Evolutionary conservation across 2,113 vertebrate genomes (phyloP).

Genomic region (Scomber japonicus): DNA sequence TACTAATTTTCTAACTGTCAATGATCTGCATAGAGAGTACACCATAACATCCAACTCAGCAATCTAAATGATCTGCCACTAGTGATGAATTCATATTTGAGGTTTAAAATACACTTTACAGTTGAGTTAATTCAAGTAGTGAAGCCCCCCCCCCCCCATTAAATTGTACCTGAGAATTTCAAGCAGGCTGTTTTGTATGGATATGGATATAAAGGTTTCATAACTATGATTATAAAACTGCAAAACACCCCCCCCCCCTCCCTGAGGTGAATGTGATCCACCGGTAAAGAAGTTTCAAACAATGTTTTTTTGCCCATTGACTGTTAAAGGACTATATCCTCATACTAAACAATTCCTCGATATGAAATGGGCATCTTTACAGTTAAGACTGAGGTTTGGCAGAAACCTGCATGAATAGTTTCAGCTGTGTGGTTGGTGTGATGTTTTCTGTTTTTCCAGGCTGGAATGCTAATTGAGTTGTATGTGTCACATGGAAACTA

Average conservation of each 20-base stretch:
- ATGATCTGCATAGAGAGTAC: neutral
- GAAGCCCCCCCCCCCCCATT: too few relatives aligned
- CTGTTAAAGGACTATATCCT: constrained; percentile 23
- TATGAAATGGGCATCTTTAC: neutral
- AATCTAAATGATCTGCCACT: too few relatives aligned
- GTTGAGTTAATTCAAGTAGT: neutral
- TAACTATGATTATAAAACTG: neutral
- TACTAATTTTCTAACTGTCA: neutral
- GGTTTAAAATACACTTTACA: neutral
- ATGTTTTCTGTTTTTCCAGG: neutral
- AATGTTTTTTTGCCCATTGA: too few relatives aligned
- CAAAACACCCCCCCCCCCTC: neutral
- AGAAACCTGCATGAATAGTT: neutral
- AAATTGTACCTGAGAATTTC: neutral
- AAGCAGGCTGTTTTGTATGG: neutral
- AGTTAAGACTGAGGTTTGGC: neutral
- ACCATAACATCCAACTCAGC: neutral
- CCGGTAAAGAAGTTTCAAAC: too few relatives aligned
- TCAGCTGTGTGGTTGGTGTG: neutral
- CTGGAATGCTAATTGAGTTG: neutral
- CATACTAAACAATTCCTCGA: constrained; percentile 40
- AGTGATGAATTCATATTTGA: too few relatives aligned
- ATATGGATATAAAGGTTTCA: too few relatives aligned
- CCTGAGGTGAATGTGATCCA: neutral
- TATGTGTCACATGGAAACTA: neutral